These are phyloP conservation scores for Pyrochroa serraticornis DNA, from an alignment of 2,888 invertebrate genomes.

Conservation along the genomic window DNA sequence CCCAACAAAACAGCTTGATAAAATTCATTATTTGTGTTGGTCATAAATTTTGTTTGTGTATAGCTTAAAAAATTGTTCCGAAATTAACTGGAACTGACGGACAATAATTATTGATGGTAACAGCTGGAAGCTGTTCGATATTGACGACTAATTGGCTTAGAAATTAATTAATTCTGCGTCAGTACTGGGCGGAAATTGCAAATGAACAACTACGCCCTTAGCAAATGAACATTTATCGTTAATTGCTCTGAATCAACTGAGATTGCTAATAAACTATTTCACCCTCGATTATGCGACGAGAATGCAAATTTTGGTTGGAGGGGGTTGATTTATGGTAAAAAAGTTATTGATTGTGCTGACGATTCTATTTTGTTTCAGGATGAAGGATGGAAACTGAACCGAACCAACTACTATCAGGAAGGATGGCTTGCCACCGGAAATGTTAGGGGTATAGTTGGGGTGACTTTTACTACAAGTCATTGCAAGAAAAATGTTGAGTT, in stretches of 20 bases:
- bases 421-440: conserved; percentile 98
- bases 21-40: no score
- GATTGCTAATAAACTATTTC: no score
- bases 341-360: conserved; percentile 2
- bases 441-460: conserved; percentile 91
- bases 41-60: no score
- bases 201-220: conserved; percentile 13
- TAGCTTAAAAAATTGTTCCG: neutral
- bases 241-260: no score
- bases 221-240: neutral
- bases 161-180: conserved; percentile 15
- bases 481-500: conserved; percentile 85
- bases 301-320: no score
- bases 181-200: conserved; percentile 28
- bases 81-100: neutral
- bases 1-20: no score
- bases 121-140: conserved; percentile 13
- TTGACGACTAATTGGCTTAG: conserved; percentile 26
- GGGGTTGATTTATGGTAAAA: no score
- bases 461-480: conserved; percentile 94
- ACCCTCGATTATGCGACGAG: no score
- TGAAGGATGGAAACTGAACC: conserved; percentile 94
- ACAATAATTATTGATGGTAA: neutral
- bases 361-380: conserved; percentile 65
- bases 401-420: conserved; percentile 95